Base-by-base conservation (phyloP, 2,113 vertebrate genomes). In the Plectropomus leopardus region DNA sequence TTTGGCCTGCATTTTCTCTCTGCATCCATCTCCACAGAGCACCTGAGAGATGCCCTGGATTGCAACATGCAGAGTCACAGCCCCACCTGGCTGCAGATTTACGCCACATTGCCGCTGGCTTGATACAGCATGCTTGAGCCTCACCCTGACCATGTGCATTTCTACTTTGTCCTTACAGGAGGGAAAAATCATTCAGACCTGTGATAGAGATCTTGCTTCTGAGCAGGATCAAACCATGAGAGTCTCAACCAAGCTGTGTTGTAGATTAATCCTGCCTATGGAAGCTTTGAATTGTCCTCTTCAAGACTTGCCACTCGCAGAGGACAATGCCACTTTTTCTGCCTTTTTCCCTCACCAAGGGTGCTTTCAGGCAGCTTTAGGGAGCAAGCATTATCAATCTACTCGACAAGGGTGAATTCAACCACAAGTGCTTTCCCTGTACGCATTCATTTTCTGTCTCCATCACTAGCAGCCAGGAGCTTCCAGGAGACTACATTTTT, bases 11-110 rank as follows among this genome's bases (percentile, higher is more conserved):
- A 45, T 48, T 76, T 51, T 28, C 34, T 45, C 30, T 19, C 34
- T 63, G 47, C 14, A 48, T 45, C 54, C n/a, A 42, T 28, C 26
- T 24, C 26, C 21, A 74, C 40, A 47, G 58, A 44, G 24, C 53
- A 67, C 16, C 73, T 63, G 61, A 64, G 44, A 36, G 40, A 76
- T 65, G 34, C 45, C 60, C 50, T 88, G 45, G 42, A 76, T 47
- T 60, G 23, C 34, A 69, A 26, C 34, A 51, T 61, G 48, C 60
- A 59, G 54, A 36, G 34, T 44, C 14, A 61, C 21, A 36, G 44
- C 44, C 10, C 28, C 4, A 7, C 14, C 72, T 48, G 66, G 64
- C 59, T 48, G 60, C 24, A 67, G 42, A 69, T 51, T 68, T 6
- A 34, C 1, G 3, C 34, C 48, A 28, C 3, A 65, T 65, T 76